These are phyloP conservation scores for Drosophila neonasuta DNA, from an alignment of 2,888 invertebrate species.

Conservation along the genomic window DNA sequence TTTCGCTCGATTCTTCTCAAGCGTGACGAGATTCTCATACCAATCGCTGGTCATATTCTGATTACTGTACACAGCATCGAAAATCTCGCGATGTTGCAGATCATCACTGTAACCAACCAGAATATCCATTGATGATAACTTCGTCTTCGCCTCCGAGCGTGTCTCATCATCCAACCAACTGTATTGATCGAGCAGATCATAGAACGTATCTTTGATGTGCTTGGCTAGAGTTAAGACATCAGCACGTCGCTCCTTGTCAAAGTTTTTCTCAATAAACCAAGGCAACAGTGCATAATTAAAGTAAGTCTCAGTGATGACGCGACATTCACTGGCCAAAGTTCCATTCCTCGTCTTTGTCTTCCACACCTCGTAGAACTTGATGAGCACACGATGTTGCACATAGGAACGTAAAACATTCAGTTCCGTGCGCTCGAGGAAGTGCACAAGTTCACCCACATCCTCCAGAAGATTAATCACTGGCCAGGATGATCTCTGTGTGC, in stretches of 20 bases:
- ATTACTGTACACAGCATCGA: slow-evolving; percentile 63
- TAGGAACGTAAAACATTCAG: slow-evolving; percentile 56
- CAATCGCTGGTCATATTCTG: slow-evolving; percentile 67
- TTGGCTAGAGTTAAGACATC: slow-evolving; percentile 72
- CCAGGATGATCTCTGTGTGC: slow-evolving; percentile 63
- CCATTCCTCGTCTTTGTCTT: slow-evolving; percentile 51
- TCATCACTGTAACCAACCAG: slow-evolving; percentile 77
- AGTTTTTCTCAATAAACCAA: slow-evolving; percentile 77
- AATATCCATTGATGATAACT: slow-evolving; percentile 77
- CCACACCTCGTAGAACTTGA: slow-evolving; percentile 76
- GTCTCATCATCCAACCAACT: slow-evolving; percentile 79
- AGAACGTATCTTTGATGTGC: slow-evolving; percentile 71
- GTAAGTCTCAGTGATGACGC: slow-evolving; percentile 67
- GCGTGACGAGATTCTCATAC: slow-evolving; percentile 63
- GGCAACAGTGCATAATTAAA: slow-evolving; percentile 76
- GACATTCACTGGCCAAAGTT: slow-evolving; percentile 63
- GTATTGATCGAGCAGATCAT: slow-evolving; percentile 70
- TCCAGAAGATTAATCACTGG: slow-evolving; percentile 63
- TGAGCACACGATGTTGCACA: slow-evolving; percentile 67
- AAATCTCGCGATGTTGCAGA: slow-evolving; percentile 62
- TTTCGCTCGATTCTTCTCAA: slow-evolving; percentile 69
- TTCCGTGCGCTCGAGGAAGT: slow-evolving; percentile 59
- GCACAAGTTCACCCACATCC: slow-evolving; percentile 60
- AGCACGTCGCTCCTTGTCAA: slow-evolving; percentile 69
- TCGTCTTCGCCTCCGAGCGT: slow-evolving; percentile 73